Percentiles rank a stretch among this genome's conserved stretches.
phyloP scores from a whole-genome alignment of 2,888 invertebrate genomes.

The Apoda limacodes region DNA sequence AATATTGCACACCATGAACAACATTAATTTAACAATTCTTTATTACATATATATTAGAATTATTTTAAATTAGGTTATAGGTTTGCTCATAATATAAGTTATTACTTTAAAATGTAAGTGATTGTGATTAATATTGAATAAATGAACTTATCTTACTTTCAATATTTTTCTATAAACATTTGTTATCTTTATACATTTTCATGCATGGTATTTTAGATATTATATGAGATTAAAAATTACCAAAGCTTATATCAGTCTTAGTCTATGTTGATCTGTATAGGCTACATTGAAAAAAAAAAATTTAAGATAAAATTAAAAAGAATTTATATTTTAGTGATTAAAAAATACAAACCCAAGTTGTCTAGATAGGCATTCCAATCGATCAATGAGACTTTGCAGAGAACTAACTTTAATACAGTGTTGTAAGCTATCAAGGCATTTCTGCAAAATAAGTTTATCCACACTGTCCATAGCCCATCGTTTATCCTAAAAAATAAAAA shows the following conservation, averaged over 20 bases:
- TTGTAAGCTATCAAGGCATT: slow-evolving; percentile 91
- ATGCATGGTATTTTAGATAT: slow-evolving; percentile 1
- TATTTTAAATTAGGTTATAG: no score
- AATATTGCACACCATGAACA: no score
- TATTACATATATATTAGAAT: no score
- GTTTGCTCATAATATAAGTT: no score
- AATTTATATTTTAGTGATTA: slow-evolving; percentile 6
- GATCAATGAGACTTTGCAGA: slow-evolving; percentile 90
- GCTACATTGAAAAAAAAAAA: neutral
- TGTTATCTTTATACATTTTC: slow-evolving; percentile 1
- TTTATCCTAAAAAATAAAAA: slow-evolving; percentile 76
- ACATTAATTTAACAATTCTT: no score
- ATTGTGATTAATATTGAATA: no score
- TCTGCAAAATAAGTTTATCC: slow-evolving; percentile 88
- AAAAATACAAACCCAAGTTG: slow-evolving; percentile 78
- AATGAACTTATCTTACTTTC: no score
- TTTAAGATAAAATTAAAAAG: neutral
- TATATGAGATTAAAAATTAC: no score
- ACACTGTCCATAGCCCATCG: slow-evolving; percentile 87
- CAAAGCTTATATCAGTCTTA: neutral
- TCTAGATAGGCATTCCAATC: slow-evolving; percentile 90
- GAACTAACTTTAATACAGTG: slow-evolving; percentile 95
- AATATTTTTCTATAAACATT: no score
- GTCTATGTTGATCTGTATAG: no score
- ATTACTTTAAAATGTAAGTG: no score